These are phyloP conservation scores for Centrocercus urophasianus DNA, from an alignment of 2,113 vertebrate genomes.

Conservation along the genomic window DNA sequence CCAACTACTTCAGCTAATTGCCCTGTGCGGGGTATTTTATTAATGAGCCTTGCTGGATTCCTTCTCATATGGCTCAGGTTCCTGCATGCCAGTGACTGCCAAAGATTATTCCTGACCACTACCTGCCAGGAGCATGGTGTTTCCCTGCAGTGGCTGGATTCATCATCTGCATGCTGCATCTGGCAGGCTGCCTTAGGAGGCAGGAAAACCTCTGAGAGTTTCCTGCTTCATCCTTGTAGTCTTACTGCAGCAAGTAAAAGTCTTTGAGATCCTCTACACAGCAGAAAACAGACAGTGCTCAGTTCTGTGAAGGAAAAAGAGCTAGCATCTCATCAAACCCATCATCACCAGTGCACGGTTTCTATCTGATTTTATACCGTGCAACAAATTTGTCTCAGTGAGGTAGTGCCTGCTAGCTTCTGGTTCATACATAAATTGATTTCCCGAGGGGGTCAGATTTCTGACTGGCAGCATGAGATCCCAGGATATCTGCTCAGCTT, in stretches of 20 bases:
- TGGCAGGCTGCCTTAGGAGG: neutral
- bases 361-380: neutral
- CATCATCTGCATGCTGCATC: neutral
- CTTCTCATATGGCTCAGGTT: neutral
- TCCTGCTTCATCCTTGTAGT: neutral
- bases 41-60: neutral
- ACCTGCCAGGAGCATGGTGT: neutral
- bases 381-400: neutral
- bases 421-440: neutral
- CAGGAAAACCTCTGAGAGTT: neutral
- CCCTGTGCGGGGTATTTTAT: neutral
- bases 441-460: neutral
- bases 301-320: neutral
- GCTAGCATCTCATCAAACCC: neutral
- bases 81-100: neutral
- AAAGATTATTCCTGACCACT: neutral
- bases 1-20: neutral
- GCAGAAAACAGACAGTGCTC: neutral
- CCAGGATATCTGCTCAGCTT: neutral
- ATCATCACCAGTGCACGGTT: neutral
- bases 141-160: neutral
- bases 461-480: neutral
- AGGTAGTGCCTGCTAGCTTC: neutral
- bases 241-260: neutral
- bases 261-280: neutral